Evolutionary conservation across 1,140 invertebrate species (phyloP), one percentile per base, ranked within the genome.

Genomic region (Wiebesia pumilae): DNA sequence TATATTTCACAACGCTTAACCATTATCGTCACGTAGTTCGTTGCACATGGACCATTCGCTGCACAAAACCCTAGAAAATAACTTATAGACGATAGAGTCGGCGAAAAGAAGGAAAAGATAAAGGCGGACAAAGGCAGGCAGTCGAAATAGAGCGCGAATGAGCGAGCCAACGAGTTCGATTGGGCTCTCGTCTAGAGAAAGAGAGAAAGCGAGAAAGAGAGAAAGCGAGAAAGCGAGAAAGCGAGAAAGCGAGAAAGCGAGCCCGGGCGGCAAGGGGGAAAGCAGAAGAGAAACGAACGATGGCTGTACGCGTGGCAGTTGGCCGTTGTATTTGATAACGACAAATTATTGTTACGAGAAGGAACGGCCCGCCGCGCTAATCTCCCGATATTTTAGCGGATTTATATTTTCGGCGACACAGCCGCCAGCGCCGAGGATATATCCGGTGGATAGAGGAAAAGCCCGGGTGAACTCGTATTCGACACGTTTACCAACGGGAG

Each of bases 311-410:
- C 40, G 30, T 51, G 67, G 81, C 47, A 88, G 88, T 35, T 30
- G 85, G 86, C 88, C 91, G 92, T 92, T 94, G 93, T 81, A 87
- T 87, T 93, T 92, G 90, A 93, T 93, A 94, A 93, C 93, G 92
- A 93, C 93, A 91, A 93, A 94, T 94, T 93, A 94, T 93, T 93
- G 92, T 93, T 93, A 94, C 92, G 92, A 92, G 92, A 90, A 92
- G 91, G 92, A 93, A 93, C 90, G 91, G 90, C 91, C 90, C 92
- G 54, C 83, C 90, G 88, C 89, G 91, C 91, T 93, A 93, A 93
- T 93, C 93, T 93, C 91, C 88, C 91, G 90, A 94, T 94, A 93
- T 93, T 93, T 94, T 91, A 92, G 88, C 89, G 91, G 92, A 91
- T 93, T 93, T 93, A 93, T 93, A 91, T 89, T 92, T 91, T 92